Conservation (phyloP, 2,888 invertebrate species). For the Agrochola lychnidis region DNA sequence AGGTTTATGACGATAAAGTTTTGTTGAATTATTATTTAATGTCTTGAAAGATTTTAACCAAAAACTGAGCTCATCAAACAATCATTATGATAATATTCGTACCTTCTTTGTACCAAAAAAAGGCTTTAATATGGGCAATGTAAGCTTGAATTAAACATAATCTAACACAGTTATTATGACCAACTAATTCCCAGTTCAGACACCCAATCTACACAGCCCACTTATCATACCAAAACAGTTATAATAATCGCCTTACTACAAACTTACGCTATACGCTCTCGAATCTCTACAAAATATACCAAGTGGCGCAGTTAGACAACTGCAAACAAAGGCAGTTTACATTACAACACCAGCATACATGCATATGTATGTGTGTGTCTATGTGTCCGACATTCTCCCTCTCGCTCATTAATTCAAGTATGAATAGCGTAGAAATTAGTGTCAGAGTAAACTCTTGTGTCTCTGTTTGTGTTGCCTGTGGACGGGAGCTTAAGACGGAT, state of each 20-base stretch:
- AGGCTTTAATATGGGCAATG: neutral
- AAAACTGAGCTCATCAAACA: neutral
- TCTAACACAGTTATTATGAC: neutral
- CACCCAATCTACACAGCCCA: conserved; percentile 9
- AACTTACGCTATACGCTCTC: conserved; percentile 27
- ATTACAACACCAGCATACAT: conserved; percentile 39
- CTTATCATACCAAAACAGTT: conserved; percentile 31
- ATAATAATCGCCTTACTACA: conserved; percentile 26
- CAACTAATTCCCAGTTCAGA: conserved; percentile 19
- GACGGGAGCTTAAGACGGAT: conserved; percentile 48
- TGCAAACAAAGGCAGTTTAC: conserved; percentile 57
- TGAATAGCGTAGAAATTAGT: conserved; percentile 58
- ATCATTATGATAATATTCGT: neutral
- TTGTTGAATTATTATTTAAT: neutral
- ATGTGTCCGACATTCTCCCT: conserved; percentile 47
- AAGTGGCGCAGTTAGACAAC: conserved; percentile 37
- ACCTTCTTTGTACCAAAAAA: neutral
- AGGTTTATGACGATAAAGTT: neutral
- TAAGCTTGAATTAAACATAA: neutral
- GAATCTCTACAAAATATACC: conserved; percentile 43
- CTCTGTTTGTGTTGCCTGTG: conserved; percentile 39
- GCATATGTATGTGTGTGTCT: conserved; percentile 19
- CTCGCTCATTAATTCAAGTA: conserved; percentile 59
- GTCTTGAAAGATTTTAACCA: neutral
- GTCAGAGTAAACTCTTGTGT: conserved; percentile 41